phyloP scores from a whole-genome alignment of 2,888 invertebrate species.

The Eupeodes luniger region DNA sequence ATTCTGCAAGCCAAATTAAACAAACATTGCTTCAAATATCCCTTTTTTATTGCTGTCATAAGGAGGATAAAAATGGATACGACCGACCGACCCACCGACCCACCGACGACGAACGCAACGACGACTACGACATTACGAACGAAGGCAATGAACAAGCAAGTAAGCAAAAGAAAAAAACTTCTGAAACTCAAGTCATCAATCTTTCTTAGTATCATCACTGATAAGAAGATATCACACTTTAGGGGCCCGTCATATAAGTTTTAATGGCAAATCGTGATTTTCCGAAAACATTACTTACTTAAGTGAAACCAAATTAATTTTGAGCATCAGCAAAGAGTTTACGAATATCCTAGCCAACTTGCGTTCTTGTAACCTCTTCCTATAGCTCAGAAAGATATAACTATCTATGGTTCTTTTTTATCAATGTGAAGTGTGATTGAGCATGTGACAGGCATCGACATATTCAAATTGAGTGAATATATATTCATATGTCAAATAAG shows the following conservation, averaged over 20 bases:
- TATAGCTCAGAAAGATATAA: not conserved
- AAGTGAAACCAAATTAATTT: slow-evolving; percentile 74
- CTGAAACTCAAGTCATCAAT: slow-evolving; percentile 75
- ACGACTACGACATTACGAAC: slow-evolving; percentile 53
- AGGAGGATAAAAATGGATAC: slow-evolving; percentile 56
- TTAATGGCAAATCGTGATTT: slow-evolving; percentile 74
- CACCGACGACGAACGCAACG: slow-evolving; percentile 39
- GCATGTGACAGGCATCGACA: too few relatives aligned
- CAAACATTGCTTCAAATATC: slow-evolving; percentile 71
- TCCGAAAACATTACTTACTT: slow-evolving; percentile 69
- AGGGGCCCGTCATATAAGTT: slow-evolving; percentile 70
- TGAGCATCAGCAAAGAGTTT: slow-evolving; percentile 45
- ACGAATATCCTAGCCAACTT: slow-evolving; percentile 7
- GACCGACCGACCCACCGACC: too few relatives aligned
- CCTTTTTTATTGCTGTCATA: slow-evolving; percentile 69
- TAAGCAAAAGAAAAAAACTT: slow-evolving; percentile 43
- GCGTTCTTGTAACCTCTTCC: slow-evolving; percentile 44
- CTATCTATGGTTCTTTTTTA: too few relatives aligned
- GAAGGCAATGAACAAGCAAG: slow-evolving; percentile 28
- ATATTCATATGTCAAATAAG: too few relatives aligned
- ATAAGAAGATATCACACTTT: slow-evolving; percentile 75
- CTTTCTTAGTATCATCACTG: slow-evolving; percentile 75
- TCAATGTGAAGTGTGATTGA: too few relatives aligned
- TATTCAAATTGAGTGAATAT: too few relatives aligned
- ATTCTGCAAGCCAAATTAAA: slow-evolving; percentile 59